Conservation (phyloP, 2,797 vertebrate species). For the Scolopax bukidnonensis region DNA sequence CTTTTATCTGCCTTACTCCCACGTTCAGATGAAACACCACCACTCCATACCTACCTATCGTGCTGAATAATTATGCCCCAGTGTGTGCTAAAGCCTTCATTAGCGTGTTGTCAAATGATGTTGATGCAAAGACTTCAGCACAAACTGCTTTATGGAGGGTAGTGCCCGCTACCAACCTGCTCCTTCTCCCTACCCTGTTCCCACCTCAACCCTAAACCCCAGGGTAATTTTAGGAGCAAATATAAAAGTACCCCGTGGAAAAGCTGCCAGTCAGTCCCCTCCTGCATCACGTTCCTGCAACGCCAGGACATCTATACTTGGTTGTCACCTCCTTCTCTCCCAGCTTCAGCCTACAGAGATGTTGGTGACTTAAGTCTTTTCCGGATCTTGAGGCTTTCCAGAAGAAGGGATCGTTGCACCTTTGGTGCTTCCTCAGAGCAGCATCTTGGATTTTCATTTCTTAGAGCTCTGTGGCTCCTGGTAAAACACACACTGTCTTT, state of each 20-base stretch:
- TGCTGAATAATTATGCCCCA: not conserved
- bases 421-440: not conserved
- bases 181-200: not conserved
- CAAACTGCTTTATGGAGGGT: not conserved
- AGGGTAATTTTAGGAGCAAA: not conserved
- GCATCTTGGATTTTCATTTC: not conserved
- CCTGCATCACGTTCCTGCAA: not conserved
- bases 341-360: not conserved
- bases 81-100: slow-evolving; percentile 16
- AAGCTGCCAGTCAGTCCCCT: not conserved
- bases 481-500: not conserved
- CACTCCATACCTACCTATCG: not conserved
- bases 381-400: not conserved
- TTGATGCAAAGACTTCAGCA: not conserved
- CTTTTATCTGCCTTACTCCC: not conserved
- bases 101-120: slow-evolving; percentile 10
- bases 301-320: not conserved
- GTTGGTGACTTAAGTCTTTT: not conserved
- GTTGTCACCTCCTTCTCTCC: not conserved
- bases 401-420: not conserved
- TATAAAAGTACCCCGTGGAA: not conserved
- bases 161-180: not conserved
- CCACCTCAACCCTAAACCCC: not conserved
- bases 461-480: not conserved
- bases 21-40: not conserved